Conservation (phyloP, 2,113 vertebrate species). For the Sakesphorus luctuosus region DNA sequence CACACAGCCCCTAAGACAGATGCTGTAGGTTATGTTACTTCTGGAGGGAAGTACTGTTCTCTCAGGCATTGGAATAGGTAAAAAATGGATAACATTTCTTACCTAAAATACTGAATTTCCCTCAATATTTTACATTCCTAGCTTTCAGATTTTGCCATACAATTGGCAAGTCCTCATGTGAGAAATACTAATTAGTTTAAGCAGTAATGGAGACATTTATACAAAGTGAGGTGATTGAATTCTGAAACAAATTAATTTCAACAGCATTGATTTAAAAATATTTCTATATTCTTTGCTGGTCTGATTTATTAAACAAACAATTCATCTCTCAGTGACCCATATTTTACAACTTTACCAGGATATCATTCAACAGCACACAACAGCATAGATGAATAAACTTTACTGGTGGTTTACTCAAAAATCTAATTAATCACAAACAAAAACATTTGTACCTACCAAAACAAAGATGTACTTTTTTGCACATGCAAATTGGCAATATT, state of each 20-base stretch:
- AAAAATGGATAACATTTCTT: neutral
- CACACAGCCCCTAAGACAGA: neutral
- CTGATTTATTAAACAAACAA: neutral
- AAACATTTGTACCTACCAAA: neutral
- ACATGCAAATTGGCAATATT: neutral
- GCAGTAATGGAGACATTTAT: neutral
- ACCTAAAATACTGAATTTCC: neutral
- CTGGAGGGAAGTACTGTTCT: neutral
- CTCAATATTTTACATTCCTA: neutral
- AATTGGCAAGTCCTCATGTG: neutral
- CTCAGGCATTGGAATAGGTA: neutral
- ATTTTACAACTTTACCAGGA: neutral
- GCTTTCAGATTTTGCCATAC: neutral
- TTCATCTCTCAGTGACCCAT: neutral
- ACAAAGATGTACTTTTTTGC: neutral
- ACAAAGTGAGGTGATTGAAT: neutral
- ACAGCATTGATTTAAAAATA: neutral
- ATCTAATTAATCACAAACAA: neutral
- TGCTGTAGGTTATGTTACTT: neutral
- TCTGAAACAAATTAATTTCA: neutral
- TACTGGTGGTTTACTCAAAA: neutral
- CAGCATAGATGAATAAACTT: neutral
- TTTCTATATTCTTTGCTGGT: neutral
- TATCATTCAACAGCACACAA: neutral
- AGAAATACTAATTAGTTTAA: neutral